Conservation (phyloP, 2,888 invertebrate genomes). For the Bursaphelenchus okinawaensis region DNA sequence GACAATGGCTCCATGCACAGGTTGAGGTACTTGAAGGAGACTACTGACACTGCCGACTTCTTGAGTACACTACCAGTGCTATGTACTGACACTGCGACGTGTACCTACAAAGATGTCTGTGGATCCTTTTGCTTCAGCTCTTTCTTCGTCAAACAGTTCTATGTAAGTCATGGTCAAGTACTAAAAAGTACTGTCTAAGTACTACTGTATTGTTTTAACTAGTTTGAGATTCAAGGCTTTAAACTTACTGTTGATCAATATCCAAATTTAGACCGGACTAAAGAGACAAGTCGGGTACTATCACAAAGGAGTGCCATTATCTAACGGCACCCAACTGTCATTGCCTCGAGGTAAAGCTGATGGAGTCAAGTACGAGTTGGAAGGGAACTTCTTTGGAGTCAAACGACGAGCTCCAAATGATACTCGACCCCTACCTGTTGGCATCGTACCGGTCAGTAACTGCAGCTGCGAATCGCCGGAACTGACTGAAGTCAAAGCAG, state of each 20-base stretch:
- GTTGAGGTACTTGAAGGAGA: slow-evolving; percentile 39
- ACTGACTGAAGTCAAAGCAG: slow-evolving; percentile 8
- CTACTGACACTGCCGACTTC: slow-evolving; percentile 31
- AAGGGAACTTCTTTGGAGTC: slow-evolving; percentile 52
- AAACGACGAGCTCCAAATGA: slow-evolving; percentile 6
- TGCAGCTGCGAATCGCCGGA: slow-evolving; percentile 11
- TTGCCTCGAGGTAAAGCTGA: slow-evolving; percentile 6
- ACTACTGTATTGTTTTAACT: not conserved
- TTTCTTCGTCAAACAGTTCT: slow-evolving; percentile 30
- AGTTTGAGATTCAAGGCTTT: too few relatives aligned
- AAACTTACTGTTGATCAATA: not conserved
- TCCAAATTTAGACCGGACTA: not conserved
- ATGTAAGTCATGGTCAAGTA: slow-evolving; percentile 21
- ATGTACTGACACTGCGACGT: not conserved
- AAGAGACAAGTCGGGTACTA: slow-evolving; percentile 6
- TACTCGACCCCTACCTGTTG: slow-evolving; percentile 9
- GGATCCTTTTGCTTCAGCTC: slow-evolving; percentile 46
- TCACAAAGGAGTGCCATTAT: slow-evolving; percentile 3
- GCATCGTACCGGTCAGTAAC: slow-evolving; percentile 14
- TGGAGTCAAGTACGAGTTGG: slow-evolving; percentile 35
- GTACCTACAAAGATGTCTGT: slow-evolving; percentile 45
- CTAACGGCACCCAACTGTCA: not conserved
- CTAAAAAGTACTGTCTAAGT: not conserved
- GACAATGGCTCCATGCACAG: slow-evolving; percentile 53
- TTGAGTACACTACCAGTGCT: slow-evolving; percentile 29